Percentiles rank a stretch among this genome's conserved stretches.
These are phyloP conservation scores for Zingel zingel DNA, from an alignment of 2,113 vertebrate species.

Conservation along the genomic window DNA sequence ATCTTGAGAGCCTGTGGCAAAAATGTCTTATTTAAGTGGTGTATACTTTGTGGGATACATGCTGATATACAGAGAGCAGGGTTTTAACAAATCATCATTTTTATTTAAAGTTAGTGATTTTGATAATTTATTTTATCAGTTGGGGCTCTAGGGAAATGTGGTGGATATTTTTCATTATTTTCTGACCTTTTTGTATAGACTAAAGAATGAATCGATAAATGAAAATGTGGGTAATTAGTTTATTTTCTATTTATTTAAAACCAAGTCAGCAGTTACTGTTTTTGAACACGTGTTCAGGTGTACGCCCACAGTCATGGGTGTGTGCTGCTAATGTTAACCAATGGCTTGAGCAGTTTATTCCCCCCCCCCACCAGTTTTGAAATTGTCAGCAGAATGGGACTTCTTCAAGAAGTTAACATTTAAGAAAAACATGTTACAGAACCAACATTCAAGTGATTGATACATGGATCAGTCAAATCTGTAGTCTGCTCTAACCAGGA, in stretches of 20 bases:
- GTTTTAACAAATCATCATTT: background rate
- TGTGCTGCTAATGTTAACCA: background rate
- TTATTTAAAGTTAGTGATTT: background rate
- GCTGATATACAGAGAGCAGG: background rate
- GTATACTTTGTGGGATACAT: background rate
- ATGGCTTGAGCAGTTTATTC: background rate
- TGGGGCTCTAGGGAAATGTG: background rate
- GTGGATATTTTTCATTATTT: background rate
- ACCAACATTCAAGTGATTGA: background rate
- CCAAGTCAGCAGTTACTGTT: background rate
- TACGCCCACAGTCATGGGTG: background rate
- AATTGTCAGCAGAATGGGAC: background rate
- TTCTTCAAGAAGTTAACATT: background rate
- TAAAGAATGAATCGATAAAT: background rate
- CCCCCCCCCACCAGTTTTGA: no score
- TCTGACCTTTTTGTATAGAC: background rate
- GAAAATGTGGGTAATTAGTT: background rate
- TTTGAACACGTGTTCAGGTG: background rate
- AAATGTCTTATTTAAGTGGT: background rate
- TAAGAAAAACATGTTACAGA: background rate
- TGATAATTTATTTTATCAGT: background rate
- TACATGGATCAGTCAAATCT: background rate
- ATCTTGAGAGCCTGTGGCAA: slow-evolving; percentile 6
- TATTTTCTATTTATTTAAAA: background rate
- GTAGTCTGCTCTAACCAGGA: background rate